Percentiles rank a stretch among this genome's conserved stretches.
Evolutionary conservation across 30 jellyfish, hydroid and myxozoan genomes (phyloP).

Genomic region (Chironex yamaguchii): DNA sequence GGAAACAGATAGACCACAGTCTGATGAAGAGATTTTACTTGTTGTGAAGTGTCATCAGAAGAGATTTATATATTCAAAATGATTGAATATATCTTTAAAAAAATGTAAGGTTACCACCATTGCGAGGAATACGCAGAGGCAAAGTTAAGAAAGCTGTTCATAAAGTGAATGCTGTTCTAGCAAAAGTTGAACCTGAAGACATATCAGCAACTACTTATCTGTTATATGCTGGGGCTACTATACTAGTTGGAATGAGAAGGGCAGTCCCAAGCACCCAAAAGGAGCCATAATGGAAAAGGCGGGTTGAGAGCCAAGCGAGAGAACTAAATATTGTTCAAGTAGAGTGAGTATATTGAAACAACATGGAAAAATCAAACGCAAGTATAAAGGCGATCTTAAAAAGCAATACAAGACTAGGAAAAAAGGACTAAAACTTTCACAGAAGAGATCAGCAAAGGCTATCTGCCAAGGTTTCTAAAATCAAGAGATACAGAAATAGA

Average conservation of each 20-base stretch:
- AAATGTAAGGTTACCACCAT: slow-evolving; percentile 39
- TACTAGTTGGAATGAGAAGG: slow-evolving; percentile 29
- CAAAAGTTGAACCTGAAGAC: slow-evolving; percentile 31
- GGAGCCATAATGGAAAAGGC: slow-evolving; percentile 56
- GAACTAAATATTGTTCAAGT: slow-evolving; percentile 23
- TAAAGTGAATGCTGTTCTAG: slow-evolving; percentile 17
- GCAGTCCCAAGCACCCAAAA: slow-evolving; percentile 16
- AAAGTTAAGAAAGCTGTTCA: slow-evolving; percentile 34
- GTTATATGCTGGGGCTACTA: slow-evolving; percentile 31
- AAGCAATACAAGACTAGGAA: slow-evolving; percentile 28
- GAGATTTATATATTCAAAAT: slow-evolving; percentile 1
- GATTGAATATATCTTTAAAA: slow-evolving; percentile 6
- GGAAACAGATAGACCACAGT: slow-evolving; percentile 32
- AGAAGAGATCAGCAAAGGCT: slow-evolving; percentile 42
- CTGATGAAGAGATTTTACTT: slow-evolving; percentile 14
- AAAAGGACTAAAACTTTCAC: slow-evolving; percentile 11
- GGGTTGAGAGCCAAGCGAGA: slow-evolving; percentile 29
- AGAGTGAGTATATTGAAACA: slow-evolving; percentile 19
- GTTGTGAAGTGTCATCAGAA: slow-evolving; percentile 21
- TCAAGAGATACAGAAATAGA: slow-evolving; percentile 32
- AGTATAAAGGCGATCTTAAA: slow-evolving; percentile 9
- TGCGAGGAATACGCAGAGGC: slow-evolving; percentile 17
- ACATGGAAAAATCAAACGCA: slow-evolving; percentile 35
- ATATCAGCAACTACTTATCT: slow-evolving; percentile 32
- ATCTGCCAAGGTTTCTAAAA: not conserved